phyloP scores from a whole-genome alignment of 1,140 invertebrate genomes.

The Lasaia peninsularis region DNA sequence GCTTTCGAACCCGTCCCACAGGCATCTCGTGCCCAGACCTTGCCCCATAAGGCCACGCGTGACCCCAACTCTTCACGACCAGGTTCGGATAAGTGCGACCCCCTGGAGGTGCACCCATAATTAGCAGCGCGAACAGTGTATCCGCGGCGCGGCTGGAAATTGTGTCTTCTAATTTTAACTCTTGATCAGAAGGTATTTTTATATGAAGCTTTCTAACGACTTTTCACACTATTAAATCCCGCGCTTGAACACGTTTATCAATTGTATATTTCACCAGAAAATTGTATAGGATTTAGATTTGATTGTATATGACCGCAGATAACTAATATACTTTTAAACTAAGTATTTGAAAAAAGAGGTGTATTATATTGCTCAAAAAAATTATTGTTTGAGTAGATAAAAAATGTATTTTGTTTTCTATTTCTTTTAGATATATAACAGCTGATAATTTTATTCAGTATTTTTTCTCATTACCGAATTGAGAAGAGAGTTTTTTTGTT shows the following conservation, averaged over 20 bases:
- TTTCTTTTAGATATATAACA: too few relatives aligned
- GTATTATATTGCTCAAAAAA: too few relatives aligned
- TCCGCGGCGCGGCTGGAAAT: neutral
- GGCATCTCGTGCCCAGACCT: neutral
- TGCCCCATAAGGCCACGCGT: neutral
- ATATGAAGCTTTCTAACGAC: constrained; percentile 6
- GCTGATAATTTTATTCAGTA: too few relatives aligned
- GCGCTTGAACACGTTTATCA: neutral
- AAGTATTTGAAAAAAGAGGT: too few relatives aligned
- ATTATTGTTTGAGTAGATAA: too few relatives aligned
- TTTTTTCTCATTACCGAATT: too few relatives aligned
- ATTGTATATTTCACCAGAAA: neutral
- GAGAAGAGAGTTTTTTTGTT: too few relatives aligned
- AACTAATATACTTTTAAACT: too few relatives aligned
- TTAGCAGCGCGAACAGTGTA: neutral
- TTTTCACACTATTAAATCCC: neutral
- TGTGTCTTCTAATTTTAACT: constrained; percentile 7
- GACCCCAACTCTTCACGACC: neutral
- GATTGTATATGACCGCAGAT: too few relatives aligned
- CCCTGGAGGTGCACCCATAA: neutral
- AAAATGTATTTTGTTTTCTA: too few relatives aligned
- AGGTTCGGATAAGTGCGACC: neutral
- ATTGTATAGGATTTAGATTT: neutral
- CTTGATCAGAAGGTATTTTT: constrained; percentile 9
- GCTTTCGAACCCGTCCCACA: neutral